These are phyloP conservation scores for Meloe dianella DNA, from an alignment of 2,888 invertebrate genomes.

Conservation along the genomic window DNA sequence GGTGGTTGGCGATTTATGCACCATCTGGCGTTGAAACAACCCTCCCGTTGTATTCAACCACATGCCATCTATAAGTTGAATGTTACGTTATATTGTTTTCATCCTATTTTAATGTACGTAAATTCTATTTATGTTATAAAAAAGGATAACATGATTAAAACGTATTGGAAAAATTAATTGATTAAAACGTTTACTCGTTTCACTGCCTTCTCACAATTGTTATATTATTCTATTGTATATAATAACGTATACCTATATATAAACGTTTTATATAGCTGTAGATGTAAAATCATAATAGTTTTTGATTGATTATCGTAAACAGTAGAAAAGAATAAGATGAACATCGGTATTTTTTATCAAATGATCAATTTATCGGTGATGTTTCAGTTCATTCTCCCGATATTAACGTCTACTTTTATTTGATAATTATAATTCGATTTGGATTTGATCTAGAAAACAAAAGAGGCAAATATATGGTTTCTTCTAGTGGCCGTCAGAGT, in stretches of 20 bases:
- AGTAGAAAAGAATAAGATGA: constrained; percentile 2
- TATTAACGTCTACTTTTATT: too few relatives aligned
- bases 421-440: too few relatives aligned
- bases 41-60: constrained; percentile 40
- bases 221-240: constrained; percentile 45
- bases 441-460: too few relatives aligned
- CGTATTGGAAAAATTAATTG: neutral
- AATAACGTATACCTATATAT: neutral
- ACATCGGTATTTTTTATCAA: neutral
- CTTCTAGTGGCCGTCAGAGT: too few relatives aligned
- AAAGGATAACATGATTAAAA: neutral
- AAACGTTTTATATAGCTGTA: neutral
- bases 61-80: constrained; percentile 27
- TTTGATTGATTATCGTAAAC: constrained; percentile 31
- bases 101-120: neutral
- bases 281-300: constrained; percentile 39
- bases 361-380: neutral
- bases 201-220: constrained; percentile 45
- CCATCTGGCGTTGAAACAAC: constrained; percentile 55
- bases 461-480: too few relatives aligned
- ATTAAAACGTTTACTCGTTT: neutral
- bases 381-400: too few relatives aligned
- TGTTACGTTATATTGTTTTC: constrained; percentile 7
- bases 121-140: neutral
- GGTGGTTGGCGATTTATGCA: constrained; percentile 57